phyloP scores from a whole-genome alignment of 2,888 invertebrate species.

The Theretra japonica region DNA sequence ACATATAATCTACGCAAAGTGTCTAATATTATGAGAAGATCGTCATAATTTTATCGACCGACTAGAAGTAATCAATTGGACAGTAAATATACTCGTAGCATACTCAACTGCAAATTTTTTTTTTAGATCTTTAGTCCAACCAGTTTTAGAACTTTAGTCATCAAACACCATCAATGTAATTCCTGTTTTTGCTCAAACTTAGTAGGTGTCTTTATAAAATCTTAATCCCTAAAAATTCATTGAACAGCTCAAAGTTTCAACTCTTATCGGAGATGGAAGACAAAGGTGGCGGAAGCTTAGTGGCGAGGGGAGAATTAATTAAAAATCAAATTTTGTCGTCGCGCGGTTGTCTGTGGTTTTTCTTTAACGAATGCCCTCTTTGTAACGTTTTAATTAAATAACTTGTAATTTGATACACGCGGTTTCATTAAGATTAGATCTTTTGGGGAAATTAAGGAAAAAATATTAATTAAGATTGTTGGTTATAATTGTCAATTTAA shows the following conservation, averaged over 20 bases:
- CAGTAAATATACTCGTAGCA: no score
- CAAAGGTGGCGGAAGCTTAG: constrained; percentile 2
- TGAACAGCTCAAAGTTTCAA: background rate
- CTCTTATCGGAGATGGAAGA: background rate
- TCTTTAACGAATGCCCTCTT: constrained; percentile 20
- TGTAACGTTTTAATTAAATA: constrained; percentile 30
- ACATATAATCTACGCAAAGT: no score
- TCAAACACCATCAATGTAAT: no score
- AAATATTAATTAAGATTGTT: background rate
- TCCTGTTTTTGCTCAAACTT: no score
- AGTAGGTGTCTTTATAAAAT: no score
- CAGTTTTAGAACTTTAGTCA: no score
- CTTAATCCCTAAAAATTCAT: background rate
- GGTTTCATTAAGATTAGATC: background rate
- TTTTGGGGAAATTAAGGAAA: background rate
- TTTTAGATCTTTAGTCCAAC: no score
- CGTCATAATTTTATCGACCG: no score
- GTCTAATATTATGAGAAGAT: no score
- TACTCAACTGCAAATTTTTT: no score
- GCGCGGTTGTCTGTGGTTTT: constrained; percentile 7
- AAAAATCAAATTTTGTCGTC: constrained; percentile 17
- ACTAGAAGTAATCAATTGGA: no score
- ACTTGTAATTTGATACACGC: constrained; percentile 10
- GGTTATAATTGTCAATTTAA: background rate
- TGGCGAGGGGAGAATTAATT: constrained; percentile 1